Evolutionary conservation across 1,140 invertebrate species (phyloP), one percentile per base, ranked within the genome.

Genomic region (Brachionus calyciflorus): DNA sequence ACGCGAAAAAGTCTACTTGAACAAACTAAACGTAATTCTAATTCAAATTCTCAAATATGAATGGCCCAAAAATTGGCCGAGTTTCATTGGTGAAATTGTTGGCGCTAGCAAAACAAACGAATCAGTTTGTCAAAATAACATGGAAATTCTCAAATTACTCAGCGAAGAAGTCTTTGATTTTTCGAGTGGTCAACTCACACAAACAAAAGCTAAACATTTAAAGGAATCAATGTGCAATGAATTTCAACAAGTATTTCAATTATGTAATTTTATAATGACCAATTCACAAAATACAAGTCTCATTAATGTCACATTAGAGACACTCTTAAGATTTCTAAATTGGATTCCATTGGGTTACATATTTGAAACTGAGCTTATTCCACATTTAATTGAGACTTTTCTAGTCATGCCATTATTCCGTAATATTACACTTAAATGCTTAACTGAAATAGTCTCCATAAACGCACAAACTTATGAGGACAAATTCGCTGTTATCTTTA

Each of bases 151-250:
- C 70, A 98, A 98, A 85, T 87, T 99, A 76, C 87, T 99, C 1
- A 96, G 94, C 85, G 97, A 99, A 85, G 97, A 99, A 87, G 92
- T 99, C 1, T 99, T 99, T 88, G 96, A 99, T 82, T 99, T 98
- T 86, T 96, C 93, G 37, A 90, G 90, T 80, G 97, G 96, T 7
- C 94, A 98, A 84, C 91, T 99, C 84, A 99, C 96, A 30, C 96
- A 98, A 86, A 94, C 93, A 24, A 98, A 99, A 88, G 94, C 96
- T 0, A 98, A 98, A 86, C 94, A 99, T 88, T 87, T 99, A 6
- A 99, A 99, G 85, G 95, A 99, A 83, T 94, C 94, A n/a, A 98
- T 99, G 95, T 99, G 97, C 87, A 91, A 90, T 57, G 94, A 99
- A 85, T 99, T 99, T 86, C 93, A 93, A 78, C 93, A 96, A 84